Percentiles rank a stretch among this genome's conserved stretches.
These are phyloP conservation scores for Acinonyx jubatus DNA, from an alignment of 2,113 vertebrate species.

Conservation along the genomic window DNA sequence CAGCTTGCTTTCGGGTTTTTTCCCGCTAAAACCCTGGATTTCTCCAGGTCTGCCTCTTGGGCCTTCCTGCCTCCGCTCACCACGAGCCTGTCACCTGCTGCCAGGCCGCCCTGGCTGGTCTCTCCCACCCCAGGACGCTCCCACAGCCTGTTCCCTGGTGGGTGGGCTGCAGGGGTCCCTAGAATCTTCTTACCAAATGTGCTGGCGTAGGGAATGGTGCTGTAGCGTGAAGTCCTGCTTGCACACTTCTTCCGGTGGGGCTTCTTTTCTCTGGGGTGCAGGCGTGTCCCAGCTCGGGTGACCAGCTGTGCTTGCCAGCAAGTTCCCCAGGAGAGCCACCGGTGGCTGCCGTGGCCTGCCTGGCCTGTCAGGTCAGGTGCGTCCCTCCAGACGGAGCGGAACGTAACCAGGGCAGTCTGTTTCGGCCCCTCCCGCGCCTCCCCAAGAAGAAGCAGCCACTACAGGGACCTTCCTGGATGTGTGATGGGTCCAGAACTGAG, in stretches of 20 bases:
- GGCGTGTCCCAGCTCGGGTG: neutral
- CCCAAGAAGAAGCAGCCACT: neutral
- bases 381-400: neutral
- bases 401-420: neutral
- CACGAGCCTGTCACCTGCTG: neutral
- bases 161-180: too few relatives aligned
- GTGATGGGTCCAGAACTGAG: neutral
- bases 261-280: neutral
- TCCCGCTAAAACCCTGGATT: neutral
- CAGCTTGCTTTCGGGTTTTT: neutral
- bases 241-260: accelerated
- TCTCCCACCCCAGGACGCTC: neutral
- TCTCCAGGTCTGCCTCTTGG: neutral
- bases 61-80: neutral
- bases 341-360: neutral
- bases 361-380: neutral
- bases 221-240: neutral
- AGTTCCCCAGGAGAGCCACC: neutral
- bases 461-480: neutral
- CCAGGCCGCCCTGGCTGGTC: neutral
- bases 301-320: neutral
- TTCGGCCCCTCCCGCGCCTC: neutral
- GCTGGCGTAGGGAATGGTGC: neutral
- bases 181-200: neutral
- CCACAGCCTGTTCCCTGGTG: accelerated